Percentiles rank a stretch among this genome's conserved stretches.
phyloP scores from a whole-genome alignment of 2,888 invertebrate genomes.

The Coremacera marginata region DNA sequence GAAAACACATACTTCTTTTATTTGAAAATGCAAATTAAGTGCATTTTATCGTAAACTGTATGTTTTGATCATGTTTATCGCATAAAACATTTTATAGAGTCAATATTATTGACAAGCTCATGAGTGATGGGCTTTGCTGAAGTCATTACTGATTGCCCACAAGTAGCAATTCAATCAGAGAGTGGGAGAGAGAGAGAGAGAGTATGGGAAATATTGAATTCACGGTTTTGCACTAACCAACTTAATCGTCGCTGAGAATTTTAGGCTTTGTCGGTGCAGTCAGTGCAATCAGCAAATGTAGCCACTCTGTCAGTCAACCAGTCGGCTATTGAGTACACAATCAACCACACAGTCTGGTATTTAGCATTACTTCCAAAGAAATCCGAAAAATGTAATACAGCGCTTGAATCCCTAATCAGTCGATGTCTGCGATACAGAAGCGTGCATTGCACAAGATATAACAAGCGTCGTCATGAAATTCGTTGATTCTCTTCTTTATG shows the following conservation, averaged over 20 bases:
- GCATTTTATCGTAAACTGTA: constrained; percentile 27
- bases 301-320: not conserved
- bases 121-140: constrained; percentile 13
- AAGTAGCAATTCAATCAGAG: not conserved
- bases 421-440: constrained; percentile 45
- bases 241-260: not conserved
- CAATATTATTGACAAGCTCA: constrained; percentile 11
- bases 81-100: constrained; percentile 11
- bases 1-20: not conserved
- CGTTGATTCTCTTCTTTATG: constrained; percentile 25
- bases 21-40: constrained; percentile 11
- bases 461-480: constrained; percentile 3
- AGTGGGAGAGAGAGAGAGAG: not conserved
- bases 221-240: not conserved
- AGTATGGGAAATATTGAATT: constrained; percentile 2
- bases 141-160: not conserved
- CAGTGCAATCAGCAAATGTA: not conserved
- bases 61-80: constrained; percentile 42
- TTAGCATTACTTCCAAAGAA: constrained; percentile 43
- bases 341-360: constrained; percentile 28
- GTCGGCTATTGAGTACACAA: not conserved
- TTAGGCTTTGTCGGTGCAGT: constrained; percentile 12
- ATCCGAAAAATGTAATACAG: constrained; percentile 51
- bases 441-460: constrained; percentile 33
- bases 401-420: constrained; percentile 54